phyloP scores from a whole-genome alignment of 2,113 vertebrate genomes.

The Corapipo altera region DNA sequence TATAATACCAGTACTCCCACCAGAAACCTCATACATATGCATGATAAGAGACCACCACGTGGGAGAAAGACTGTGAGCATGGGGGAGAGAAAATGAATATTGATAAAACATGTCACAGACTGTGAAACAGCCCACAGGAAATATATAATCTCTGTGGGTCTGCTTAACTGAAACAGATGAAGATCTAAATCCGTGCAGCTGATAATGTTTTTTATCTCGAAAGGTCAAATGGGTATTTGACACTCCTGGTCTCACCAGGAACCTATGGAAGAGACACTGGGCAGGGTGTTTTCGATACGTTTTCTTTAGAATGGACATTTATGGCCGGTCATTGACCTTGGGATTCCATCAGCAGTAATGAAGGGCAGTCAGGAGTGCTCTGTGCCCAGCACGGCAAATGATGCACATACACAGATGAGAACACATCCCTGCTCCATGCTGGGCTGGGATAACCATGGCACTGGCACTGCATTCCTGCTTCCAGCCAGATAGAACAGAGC shows the following conservation, averaged over 20 bases:
- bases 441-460: neutral
- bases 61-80: neutral
- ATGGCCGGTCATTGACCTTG: constrained; percentile 74
- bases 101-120: constrained; percentile 1
- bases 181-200: constrained; percentile 59
- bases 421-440: neutral
- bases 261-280: constrained; percentile 56
- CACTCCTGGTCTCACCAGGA: constrained; percentile 56
- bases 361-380: constrained; percentile 56
- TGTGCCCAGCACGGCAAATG: constrained; percentile 57
- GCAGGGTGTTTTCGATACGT: constrained; percentile 64
- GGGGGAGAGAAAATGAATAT: neutral
- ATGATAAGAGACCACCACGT: neutral
- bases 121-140: constrained; percentile 31
- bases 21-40: neutral
- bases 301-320: constrained; percentile 75
- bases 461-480: neutral
- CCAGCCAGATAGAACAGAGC: neutral
- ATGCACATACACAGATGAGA: constrained; percentile 12
- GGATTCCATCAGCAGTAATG: constrained; percentile 76
- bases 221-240: constrained; percentile 71
- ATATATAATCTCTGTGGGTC: constrained; percentile 2
- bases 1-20: neutral
- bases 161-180: constrained; percentile 58
- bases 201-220: constrained; percentile 61